Evolutionary conservation across 2,797 vertebrate genomes (phyloP).

Genomic region (Diplodus sargus): DNA sequence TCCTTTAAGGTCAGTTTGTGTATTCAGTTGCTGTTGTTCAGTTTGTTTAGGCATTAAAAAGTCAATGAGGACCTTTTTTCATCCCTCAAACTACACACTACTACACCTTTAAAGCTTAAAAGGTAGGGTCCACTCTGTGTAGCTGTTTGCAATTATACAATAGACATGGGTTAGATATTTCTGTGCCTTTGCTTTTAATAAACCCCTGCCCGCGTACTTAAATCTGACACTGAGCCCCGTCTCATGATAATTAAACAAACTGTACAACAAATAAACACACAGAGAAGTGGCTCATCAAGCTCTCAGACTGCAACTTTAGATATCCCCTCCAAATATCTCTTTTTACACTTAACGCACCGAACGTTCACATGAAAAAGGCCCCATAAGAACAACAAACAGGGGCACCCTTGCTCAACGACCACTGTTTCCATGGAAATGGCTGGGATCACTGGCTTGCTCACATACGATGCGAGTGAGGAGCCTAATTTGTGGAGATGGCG

Average conservation of each 20-base stretch:
- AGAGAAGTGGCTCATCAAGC: slow-evolving; percentile 41
- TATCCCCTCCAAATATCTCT: slow-evolving; percentile 28
- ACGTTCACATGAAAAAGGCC: slow-evolving; percentile 57
- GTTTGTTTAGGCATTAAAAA: too few relatives aligned
- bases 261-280: slow-evolving; percentile 50
- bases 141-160: slow-evolving; percentile 59
- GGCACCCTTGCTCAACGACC: slow-evolving; percentile 38
- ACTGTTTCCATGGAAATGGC: slow-evolving; percentile 82
- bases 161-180: slow-evolving; percentile 60
- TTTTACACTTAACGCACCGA: slow-evolving; percentile 28
- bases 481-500: slow-evolving; percentile 36
- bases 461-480: slow-evolving; percentile 47
- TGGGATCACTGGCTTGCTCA: slow-evolving; percentile 61
- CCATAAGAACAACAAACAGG: slow-evolving; percentile 56
- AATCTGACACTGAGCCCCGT: slow-evolving; percentile 46
- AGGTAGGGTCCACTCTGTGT: slow-evolving; percentile 43
- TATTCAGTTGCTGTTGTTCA: too few relatives aligned
- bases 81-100: too few relatives aligned
- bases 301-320: slow-evolving; percentile 37
- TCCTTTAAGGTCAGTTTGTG: too few relatives aligned
- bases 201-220: slow-evolving; percentile 40
- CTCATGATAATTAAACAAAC: slow-evolving; percentile 53
- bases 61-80: too few relatives aligned
- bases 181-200: slow-evolving; percentile 76
- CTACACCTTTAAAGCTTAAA: slow-evolving; percentile 3